A percentile compares a stretch with the other conserved stretches of the same genome.
phyloP scores from a whole-genome alignment of 2,888 invertebrate species.

The Lasius fuliginosus region DNA sequence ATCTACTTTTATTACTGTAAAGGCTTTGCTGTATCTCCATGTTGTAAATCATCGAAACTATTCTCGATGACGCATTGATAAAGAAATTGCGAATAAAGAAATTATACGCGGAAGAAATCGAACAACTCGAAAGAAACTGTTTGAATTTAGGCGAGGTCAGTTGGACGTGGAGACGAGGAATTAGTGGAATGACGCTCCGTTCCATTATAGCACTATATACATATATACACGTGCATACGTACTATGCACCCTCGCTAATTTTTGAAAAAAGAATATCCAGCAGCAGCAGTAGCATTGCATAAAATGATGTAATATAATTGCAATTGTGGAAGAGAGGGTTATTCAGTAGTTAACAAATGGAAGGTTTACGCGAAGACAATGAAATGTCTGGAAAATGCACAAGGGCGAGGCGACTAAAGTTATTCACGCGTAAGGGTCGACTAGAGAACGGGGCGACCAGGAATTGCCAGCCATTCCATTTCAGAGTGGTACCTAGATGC shows the following conservation, averaged over 20 bases:
- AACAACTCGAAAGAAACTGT: background rate
- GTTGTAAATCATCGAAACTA: background rate
- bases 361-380: slow-evolving; percentile 35
- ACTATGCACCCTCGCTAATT: slow-evolving; percentile 2
- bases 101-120: background rate
- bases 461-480: slow-evolving; percentile 53
- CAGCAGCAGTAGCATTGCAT: background rate
- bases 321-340: slow-evolving; percentile 23
- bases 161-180: background rate
- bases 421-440: slow-evolving; percentile 51
- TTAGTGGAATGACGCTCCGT: background rate
- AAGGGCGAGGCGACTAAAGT: slow-evolving; percentile 47
- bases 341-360: slow-evolving; percentile 49
- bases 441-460: slow-evolving; percentile 28
- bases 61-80: slow-evolving; percentile 5
- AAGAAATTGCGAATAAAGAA: slow-evolving; percentile 3
- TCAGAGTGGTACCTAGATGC: slow-evolving; percentile 26
- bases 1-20: slow-evolving; percentile 18
- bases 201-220: background rate
- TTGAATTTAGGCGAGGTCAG: background rate
- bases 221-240: background rate
- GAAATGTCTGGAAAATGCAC: slow-evolving; percentile 53
- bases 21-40: slow-evolving; percentile 15
- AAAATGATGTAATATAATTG: slow-evolving; percentile 26
- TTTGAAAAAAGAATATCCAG: background rate